Conservation (phyloP, 2,888 invertebrate genomes). For the Epinotia demarniana region DNA sequence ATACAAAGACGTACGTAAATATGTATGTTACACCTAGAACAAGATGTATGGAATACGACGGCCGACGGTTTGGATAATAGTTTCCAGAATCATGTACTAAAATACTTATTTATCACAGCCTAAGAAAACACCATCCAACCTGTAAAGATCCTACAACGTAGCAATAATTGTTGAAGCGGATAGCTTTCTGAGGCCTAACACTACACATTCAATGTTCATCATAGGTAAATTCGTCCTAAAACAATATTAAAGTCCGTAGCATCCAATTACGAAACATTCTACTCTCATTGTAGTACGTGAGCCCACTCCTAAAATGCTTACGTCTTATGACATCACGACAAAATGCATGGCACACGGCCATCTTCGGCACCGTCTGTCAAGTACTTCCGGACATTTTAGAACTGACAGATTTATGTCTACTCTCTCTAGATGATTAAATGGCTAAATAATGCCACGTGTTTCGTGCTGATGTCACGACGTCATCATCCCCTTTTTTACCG, state of each 20-base stretch:
- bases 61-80: not conserved
- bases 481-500: too few species aligned
- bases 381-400: too few species aligned
- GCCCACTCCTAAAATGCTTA: too few species aligned
- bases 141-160: not conserved
- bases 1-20: too few species aligned
- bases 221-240: constrained; percentile 22
- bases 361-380: too few species aligned
- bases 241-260: constrained; percentile 28
- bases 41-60: not conserved
- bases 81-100: not conserved
- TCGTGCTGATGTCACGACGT: too few species aligned
- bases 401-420: too few species aligned
- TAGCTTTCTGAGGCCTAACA: constrained; percentile 22
- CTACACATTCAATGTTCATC: constrained; percentile 12
- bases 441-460: too few species aligned
- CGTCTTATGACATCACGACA: too few species aligned
- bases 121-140: constrained; percentile 8
- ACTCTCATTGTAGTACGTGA: not conserved
- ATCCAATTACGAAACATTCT: constrained; percentile 38
- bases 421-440: too few species aligned
- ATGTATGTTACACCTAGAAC: too few species aligned
- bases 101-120: not conserved
- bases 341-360: too few species aligned
- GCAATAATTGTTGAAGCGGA: not conserved